These are phyloP conservation scores for Tyrophagus putrescentiae DNA, from an alignment of 1,140 invertebrate genomes.

Conservation along the genomic window DNA sequence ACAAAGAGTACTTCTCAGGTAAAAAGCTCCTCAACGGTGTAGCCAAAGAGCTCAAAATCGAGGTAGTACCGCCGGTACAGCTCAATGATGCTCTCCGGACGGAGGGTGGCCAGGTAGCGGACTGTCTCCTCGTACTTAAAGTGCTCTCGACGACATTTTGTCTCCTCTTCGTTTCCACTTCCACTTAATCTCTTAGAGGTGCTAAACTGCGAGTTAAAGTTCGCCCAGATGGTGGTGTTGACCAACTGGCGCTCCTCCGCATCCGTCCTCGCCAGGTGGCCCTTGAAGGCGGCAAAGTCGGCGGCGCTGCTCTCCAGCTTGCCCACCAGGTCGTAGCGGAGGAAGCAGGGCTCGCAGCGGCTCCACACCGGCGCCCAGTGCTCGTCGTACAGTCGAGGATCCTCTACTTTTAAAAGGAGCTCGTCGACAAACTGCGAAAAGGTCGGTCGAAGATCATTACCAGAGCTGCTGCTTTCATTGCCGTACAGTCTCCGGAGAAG, in stretches of 20 bases:
- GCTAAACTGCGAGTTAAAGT: constrained; percentile 12
- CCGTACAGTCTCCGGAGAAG: constrained; percentile 16
- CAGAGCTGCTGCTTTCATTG: constrained; percentile 2
- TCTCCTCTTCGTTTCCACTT: constrained; percentile 2
- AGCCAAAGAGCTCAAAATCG: constrained; percentile 64
- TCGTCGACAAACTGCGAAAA: constrained; percentile 30
- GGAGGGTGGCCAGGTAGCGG: constrained; percentile 47
- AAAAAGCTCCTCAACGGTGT: constrained; percentile 51
- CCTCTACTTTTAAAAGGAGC: constrained; percentile 27
- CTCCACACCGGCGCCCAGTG: constrained; percentile 32
- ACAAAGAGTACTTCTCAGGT: not conserved
- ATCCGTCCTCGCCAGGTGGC: too few species aligned
- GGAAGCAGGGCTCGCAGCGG: constrained; percentile 30
- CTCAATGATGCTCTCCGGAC: constrained; percentile 41
- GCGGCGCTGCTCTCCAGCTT: constrained; percentile 31
- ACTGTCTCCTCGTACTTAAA: constrained; percentile 3
- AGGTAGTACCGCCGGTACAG: constrained; percentile 52
- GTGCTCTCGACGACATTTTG: not conserved
- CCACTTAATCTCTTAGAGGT: not conserved
- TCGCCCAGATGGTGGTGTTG: constrained; percentile 14
- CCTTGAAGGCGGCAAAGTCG: constrained; percentile 28
- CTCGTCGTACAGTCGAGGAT: constrained; percentile 27
- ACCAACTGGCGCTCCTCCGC: not conserved
- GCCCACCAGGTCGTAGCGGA: constrained; percentile 32
- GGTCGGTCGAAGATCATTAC: constrained; percentile 22